Base-by-base conservation (phyloP, 2,113 vertebrate genomes). In the Takifugu bimaculatus region DNA sequence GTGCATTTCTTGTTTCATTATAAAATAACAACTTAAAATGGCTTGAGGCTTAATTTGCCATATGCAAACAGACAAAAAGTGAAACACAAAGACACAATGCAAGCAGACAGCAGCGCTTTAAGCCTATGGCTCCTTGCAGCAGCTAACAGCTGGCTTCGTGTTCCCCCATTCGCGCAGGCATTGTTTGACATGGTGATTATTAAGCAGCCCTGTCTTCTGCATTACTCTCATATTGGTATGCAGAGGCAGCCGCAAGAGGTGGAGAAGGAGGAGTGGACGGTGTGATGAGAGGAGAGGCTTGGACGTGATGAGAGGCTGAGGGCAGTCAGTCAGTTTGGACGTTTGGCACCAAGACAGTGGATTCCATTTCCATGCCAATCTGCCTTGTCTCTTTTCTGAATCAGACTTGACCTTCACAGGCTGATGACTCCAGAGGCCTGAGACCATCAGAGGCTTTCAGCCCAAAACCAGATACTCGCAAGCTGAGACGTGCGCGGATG, bases 331-430 rank as follows among this genome's bases (percentile, higher is more conserved):
- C 87, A 78, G 83, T 85, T 83, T 88, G 84, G 83, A 82, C 74
- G 75, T 78, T 88, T 89, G 88, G 88, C 88, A 85, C 77, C 12
- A 73, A 84, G 81, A 89, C 88, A 87, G 86, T 79, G 57, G 86
- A 89, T 89, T 89, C 86, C 88, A 88, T 89, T 88, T 89, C 83
- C 80, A 85, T 89, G 88, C 88, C 88, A 89, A 88, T 89, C 88
- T 83, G 86, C 81, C 85, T 87, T 87, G 88, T 88, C 88, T 88
- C 83, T 77, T 9, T 48, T 82, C 66, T 72, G 77, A 85, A 89
- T 89, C 86, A 83, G 83, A 87, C 83, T 86, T 88, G 85, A 89
- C 88, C 86, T 89, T 89, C 88, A 89, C 87, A 88, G 86, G 63
- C 84, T 73, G 86, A 82, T 80, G 81, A 82, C 86, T 89, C 82